A percentile compares a stretch with the other conserved stretches of the same genome.
Evolutionary conservation across 1,140 invertebrate genomes (phyloP).

Genomic region (Heliconius nattereri): DNA sequence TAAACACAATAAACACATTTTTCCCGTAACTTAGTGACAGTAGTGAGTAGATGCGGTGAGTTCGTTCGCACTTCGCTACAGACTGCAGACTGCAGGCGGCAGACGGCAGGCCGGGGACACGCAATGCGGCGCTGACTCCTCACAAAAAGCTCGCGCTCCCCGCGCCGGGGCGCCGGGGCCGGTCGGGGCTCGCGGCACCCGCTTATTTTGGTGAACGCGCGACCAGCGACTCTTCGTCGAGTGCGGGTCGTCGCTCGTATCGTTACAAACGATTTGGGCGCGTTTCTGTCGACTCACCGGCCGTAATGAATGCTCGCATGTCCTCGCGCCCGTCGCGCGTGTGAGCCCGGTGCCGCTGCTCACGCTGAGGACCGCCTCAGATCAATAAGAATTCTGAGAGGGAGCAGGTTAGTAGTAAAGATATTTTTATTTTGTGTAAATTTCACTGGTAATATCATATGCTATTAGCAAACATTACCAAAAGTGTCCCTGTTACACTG

Average conservation of each 20-base stretch:
- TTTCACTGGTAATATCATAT: too few relatives aligned
- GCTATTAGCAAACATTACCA: too few relatives aligned
- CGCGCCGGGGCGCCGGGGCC: conserved; percentile 1
- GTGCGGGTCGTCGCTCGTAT: not conserved
- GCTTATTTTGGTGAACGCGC: conserved; percentile 24
- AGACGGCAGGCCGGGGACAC: not conserved
- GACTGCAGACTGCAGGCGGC: not conserved
- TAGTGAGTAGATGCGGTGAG: not conserved
- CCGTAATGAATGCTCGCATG: conserved; percentile 29
- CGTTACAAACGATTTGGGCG: conserved; percentile 21
- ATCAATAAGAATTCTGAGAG: not conserved
- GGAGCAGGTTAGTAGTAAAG: not conserved
- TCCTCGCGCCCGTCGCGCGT: not conserved
- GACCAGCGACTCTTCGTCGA: not conserved
- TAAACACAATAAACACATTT: not conserved
- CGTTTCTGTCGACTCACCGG: conserved; percentile 35
- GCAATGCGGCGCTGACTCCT: conserved; percentile 25
- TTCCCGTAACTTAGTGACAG: not conserved
- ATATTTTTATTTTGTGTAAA: not conserved
- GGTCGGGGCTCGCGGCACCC: not conserved
- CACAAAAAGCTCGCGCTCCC: conserved; percentile 38
- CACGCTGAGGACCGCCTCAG: not conserved
- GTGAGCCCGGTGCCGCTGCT: not conserved
- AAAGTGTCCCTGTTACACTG: too few relatives aligned
- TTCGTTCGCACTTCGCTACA: not conserved